These are phyloP conservation scores for Calliscelio sp. DNA, from an alignment of 2,888 invertebrate genomes.

Conservation along the genomic window DNA sequence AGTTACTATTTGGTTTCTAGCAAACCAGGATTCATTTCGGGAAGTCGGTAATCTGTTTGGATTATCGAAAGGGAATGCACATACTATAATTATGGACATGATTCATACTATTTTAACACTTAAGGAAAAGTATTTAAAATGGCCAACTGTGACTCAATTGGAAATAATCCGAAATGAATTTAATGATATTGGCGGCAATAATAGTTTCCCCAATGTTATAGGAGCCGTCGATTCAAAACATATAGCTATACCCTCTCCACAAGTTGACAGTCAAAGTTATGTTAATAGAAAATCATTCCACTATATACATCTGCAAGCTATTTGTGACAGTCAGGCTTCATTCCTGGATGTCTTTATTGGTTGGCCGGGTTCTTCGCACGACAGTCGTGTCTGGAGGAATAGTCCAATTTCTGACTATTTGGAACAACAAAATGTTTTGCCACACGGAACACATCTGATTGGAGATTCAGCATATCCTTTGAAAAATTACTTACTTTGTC, in stretches of 20 bases:
- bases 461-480: constrained; percentile 45
- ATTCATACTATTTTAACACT: neutral
- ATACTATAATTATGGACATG: constrained; percentile 12
- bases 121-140: neutral
- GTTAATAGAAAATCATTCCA: constrained; percentile 52
- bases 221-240: constrained; percentile 44
- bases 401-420: constrained; percentile 32
- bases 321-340: constrained; percentile 34
- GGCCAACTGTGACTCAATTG: neutral
- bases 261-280: constrained; percentile 46
- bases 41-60: constrained; percentile 14
- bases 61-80: constrained; percentile 6
- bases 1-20: constrained; percentile 6
- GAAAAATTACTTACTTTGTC: constrained; percentile 11
- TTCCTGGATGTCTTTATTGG: constrained; percentile 45
- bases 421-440: neutral
- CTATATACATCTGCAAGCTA: constrained; percentile 54
- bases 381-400: constrained; percentile 50
- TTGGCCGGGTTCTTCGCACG: constrained; percentile 51
- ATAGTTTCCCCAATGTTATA: constrained; percentile 42
- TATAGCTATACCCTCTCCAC: constrained; percentile 54
- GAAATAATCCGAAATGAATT: constrained; percentile 21
- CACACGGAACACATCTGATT: constrained; percentile 11
- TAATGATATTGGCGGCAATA: neutral
- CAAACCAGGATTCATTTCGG: neutral